These are phyloP conservation scores for Galaxias olidus DNA, from an alignment of 2,797 vertebrate genomes.

Conservation along the genomic window DNA sequence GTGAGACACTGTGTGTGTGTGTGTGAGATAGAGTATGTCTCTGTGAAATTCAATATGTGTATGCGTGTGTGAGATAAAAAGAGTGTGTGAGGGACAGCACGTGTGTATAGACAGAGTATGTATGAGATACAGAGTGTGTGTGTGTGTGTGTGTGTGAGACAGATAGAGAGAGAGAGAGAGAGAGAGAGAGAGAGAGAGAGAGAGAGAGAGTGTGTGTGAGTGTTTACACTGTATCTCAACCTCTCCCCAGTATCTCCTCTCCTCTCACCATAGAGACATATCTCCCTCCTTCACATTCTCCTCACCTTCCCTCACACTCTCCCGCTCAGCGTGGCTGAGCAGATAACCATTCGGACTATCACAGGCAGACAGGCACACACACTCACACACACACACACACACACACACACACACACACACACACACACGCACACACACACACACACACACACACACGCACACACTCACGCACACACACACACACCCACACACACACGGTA, in stretches of 20 bases:
- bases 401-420: slow-evolving; percentile 8
- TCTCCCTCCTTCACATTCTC: slow-evolving; percentile 30
- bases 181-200: too few species aligned
- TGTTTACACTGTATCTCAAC: too few species aligned
- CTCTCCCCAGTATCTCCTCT: slow-evolving; percentile 20
- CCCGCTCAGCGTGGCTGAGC: slow-evolving; percentile 60
- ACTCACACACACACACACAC: slow-evolving; percentile 4
- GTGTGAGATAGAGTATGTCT: too few species aligned
- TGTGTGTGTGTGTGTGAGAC: too few species aligned
- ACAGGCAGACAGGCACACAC: neutral
- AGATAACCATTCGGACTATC: slow-evolving; percentile 49
- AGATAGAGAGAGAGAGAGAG: too few species aligned
- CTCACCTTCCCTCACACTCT: slow-evolving; percentile 38
- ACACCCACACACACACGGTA: slow-evolving; percentile 8
- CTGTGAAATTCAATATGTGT: too few species aligned
- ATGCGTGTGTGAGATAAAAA: too few species aligned
- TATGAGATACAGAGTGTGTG: too few species aligned
- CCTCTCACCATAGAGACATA: slow-evolving; percentile 1
- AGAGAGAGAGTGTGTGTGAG: too few species aligned
- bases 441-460: slow-evolving; percentile 13
- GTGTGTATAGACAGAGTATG: too few species aligned
- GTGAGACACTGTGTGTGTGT: too few species aligned
- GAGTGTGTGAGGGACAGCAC: too few species aligned
- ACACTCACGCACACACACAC: slow-evolving; percentile 1
- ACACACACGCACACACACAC: slow-evolving; percentile 24